These are phyloP conservation scores for Blastomussa wellsi DNA, from an alignment of 92 coral and sea anemone species.

Conservation along the genomic window DNA sequence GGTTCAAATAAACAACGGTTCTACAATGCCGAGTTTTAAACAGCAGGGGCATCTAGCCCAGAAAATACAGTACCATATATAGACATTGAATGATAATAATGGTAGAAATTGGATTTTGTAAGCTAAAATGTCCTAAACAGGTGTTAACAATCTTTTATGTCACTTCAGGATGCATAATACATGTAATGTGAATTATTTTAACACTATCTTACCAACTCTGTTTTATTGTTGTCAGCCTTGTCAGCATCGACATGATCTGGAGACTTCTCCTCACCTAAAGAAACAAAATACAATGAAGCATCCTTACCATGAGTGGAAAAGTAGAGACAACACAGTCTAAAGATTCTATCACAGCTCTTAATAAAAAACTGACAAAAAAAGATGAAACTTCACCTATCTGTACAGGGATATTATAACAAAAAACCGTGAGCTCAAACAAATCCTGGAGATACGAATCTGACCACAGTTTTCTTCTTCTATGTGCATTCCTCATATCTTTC, in stretches of 20 bases:
- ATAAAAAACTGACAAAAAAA: too few species aligned
- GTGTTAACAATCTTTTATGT: too few species aligned
- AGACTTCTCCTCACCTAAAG: slow-evolving; percentile 29
- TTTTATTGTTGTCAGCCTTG: slow-evolving; percentile 4
- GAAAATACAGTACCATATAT: too few species aligned
- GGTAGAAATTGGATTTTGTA: too few species aligned
- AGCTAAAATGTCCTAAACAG: too few species aligned
- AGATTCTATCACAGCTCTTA: neutral
- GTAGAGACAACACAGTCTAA: neutral
- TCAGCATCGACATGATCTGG: slow-evolving; percentile 23
- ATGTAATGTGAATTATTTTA: too few species aligned
- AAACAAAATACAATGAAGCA: neutral
- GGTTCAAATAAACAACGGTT: too few species aligned
- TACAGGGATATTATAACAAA: neutral
- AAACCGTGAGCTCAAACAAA: neutral
- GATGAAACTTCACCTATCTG: neutral
- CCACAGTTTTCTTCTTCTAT: neutral
- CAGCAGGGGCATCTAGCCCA: too few species aligned
- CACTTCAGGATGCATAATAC: too few species aligned
- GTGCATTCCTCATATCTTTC: neutral
- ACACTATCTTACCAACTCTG: slow-evolving; percentile 28
- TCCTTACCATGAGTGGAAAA: too few species aligned
- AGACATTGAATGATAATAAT: too few species aligned
- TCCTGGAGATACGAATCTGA: neutral
- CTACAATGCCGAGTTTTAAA: too few species aligned